phyloP scores from a whole-genome alignment of 2,113 vertebrate species.

The Euleptes europaea region DNA sequence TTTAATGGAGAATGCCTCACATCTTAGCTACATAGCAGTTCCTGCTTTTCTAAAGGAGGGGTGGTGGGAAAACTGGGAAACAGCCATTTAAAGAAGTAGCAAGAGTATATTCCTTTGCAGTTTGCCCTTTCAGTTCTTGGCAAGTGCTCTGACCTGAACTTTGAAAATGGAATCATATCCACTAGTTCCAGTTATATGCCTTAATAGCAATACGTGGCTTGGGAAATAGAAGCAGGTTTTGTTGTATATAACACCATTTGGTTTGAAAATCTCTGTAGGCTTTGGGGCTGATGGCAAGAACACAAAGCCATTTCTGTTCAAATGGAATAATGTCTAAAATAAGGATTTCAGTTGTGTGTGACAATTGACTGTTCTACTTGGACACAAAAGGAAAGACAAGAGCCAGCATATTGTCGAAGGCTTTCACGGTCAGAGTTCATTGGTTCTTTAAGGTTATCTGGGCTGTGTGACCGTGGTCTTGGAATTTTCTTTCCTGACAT shows the following conservation, averaged over 20 bases:
- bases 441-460: too few species aligned
- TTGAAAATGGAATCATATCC: conserved; percentile 13
- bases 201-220: neutral
- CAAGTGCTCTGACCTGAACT: neutral
- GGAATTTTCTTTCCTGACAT: too few species aligned
- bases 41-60: neutral
- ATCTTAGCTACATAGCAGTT: neutral
- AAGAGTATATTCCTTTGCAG: neutral
- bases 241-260: neutral
- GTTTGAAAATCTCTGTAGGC: neutral
- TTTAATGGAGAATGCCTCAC: neutral
- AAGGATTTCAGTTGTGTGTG: neutral
- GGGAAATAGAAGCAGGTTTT: neutral
- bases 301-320: neutral
- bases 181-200: neutral
- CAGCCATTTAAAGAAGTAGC: neutral
- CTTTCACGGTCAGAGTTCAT: too few species aligned
- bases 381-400: neutral
- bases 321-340: neutral
- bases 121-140: neutral
- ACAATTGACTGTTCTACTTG: neutral
- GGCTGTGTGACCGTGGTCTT: too few species aligned
- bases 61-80: neutral
- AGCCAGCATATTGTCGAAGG: too few species aligned
- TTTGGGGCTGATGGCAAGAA: neutral